Conservation (phyloP, 1,140 invertebrate species). For the Caenorhabditis inopinata region DNA sequence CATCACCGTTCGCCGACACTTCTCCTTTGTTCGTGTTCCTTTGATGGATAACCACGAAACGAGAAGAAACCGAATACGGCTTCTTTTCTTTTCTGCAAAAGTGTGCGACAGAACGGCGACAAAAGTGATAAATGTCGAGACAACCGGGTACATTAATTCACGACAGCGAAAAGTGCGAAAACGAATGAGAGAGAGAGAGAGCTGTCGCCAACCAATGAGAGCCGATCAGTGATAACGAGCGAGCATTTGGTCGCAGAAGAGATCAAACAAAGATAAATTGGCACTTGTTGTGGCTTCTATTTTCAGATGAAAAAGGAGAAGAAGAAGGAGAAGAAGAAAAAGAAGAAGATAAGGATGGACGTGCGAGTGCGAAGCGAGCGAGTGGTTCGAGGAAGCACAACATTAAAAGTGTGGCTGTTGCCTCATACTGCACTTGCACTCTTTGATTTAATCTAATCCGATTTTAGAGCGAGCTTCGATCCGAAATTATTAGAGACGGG, state of each 20-base stretch:
- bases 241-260: background rate
- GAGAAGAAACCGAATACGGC: background rate
- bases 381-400: background rate
- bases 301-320: background rate
- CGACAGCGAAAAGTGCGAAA: background rate
- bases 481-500: slow-evolving; percentile 19
- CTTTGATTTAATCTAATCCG: slow-evolving; percentile 31
- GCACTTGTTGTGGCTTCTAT: slow-evolving; percentile 10
- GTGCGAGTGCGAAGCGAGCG: background rate
- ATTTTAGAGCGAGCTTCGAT: slow-evolving; percentile 31
- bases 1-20: slow-evolving; percentile 18
- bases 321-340: no score
- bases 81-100: background rate
- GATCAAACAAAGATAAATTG: slow-evolving; percentile 32
- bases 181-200: background rate
- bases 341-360: background rate
- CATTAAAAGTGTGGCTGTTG: background rate
- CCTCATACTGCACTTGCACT: background rate
- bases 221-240: background rate
- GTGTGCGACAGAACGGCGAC: no score
- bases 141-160: background rate
- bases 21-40: background rate
- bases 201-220: background rate
- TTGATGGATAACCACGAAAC: slow-evolving; percentile 16
- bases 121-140: slow-evolving; percentile 25